Evolutionary conservation across 2,113 vertebrate species (phyloP).

Genomic region (Chunga burmeisteri): DNA sequence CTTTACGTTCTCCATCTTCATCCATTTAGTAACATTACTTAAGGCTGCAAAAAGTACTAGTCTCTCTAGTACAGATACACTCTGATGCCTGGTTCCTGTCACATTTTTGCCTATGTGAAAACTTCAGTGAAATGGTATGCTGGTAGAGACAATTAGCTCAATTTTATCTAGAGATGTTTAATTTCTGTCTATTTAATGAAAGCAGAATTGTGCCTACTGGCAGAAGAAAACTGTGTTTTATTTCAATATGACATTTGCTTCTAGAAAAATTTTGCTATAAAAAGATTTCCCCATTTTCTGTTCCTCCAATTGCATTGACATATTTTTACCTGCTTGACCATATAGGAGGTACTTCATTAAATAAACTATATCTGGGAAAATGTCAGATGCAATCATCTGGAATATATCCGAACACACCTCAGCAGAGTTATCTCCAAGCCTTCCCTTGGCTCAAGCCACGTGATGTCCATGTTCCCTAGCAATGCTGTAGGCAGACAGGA

Average conservation of each 20-base stretch:
- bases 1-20: conserved; percentile 16
- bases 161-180: background rate
- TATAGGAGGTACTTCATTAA: background rate
- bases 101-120: background rate
- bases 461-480: background rate
- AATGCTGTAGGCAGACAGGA: background rate
- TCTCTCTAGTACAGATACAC: conserved; percentile 27
- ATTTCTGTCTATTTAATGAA: background rate
- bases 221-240: background rate
- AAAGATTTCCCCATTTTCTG: background rate
- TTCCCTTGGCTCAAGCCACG: background rate
- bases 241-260: background rate
- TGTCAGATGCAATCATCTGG: background rate
- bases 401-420: background rate
- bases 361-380: background rate
- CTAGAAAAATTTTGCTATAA: background rate
- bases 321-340: background rate
- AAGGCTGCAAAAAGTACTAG: conserved; percentile 12
- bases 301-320: background rate
- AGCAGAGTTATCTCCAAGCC: background rate
- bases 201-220: background rate
- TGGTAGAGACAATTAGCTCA: background rate
- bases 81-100: background rate
- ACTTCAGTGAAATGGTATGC: background rate
- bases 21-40: conserved; percentile 33